These are phyloP conservation scores for Drosophila ficusphila DNA, from an alignment of 1,140 invertebrate genomes.

Conservation along the genomic window DNA sequence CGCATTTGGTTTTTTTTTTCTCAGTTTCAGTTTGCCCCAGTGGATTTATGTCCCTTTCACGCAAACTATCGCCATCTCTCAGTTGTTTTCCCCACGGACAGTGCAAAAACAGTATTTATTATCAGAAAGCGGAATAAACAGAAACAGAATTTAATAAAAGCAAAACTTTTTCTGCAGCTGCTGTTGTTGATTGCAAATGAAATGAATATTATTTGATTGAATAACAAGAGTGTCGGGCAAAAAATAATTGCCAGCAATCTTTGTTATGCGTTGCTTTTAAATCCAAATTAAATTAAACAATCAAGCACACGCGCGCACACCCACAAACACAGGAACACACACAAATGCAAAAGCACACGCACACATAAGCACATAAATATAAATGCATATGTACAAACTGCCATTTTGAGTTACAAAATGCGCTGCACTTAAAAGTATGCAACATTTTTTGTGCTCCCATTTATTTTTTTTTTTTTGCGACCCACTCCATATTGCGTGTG, in stretches of 20 bases:
- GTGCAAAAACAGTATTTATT: slow-evolving; percentile 43
- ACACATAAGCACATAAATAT: too few relatives aligned
- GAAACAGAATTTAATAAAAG: slow-evolving; percentile 43
- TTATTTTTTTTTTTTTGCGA: slow-evolving; percentile 8
- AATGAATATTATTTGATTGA: slow-evolving; percentile 53
- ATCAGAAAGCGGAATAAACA: slow-evolving; percentile 47
- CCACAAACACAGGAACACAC: background rate
- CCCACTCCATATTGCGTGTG: slow-evolving; percentile 40
- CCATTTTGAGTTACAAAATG: slow-evolving; percentile 73
- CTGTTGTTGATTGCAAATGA: slow-evolving; percentile 49
- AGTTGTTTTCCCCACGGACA: slow-evolving; percentile 13
- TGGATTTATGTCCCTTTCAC: slow-evolving; percentile 33
- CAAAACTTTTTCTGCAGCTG: slow-evolving; percentile 31
- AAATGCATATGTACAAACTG: slow-evolving; percentile 65
- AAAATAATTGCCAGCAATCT: slow-evolving; percentile 49
- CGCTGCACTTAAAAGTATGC: slow-evolving; percentile 74
- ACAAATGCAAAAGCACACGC: too few relatives aligned
- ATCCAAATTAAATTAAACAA: slow-evolving; percentile 76
- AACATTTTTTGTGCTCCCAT: slow-evolving; percentile 20
- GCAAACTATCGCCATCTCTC: slow-evolving; percentile 30
- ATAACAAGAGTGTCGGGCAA: slow-evolving; percentile 39
- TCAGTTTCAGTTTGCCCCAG: background rate
- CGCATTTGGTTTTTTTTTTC: background rate
- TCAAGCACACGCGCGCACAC: slow-evolving; percentile 22
- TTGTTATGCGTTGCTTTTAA: slow-evolving; percentile 71